Base-by-base conservation (phyloP, 1,140 invertebrate genomes). In the Holcopasites calliopsidis region DNA sequence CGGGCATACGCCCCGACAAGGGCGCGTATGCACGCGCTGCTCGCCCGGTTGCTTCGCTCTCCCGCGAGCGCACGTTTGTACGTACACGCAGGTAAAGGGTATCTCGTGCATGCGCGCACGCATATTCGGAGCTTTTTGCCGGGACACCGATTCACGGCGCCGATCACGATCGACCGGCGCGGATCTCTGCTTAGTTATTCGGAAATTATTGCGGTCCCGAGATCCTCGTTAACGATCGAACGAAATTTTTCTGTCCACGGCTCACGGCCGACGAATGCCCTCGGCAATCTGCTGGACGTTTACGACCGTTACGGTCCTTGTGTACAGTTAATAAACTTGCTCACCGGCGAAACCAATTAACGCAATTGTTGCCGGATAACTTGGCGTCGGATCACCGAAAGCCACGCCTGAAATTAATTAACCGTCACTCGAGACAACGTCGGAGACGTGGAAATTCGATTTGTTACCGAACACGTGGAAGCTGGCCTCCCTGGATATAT, bases 1-100 rank as follows among this genome's bases (percentile, higher is more conserved):
- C 81, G 54, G 49, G 69, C 77, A 77, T 84, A 84, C 81, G 71
- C 76, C 74, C 58, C 77, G 71, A 80, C 70, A 84, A 81, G 52
- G 49, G 77, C 77, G 61, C 72, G 70, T 82, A 81, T 69, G 75
- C 69, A 83, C 77, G 55, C 61, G 52, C 60, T 23, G n/a, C 21
- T 8, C 26, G 28, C 35, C 21, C 23, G 28, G 35, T 21, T 33
- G n/a, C n/a, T n/a, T n/a, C n/a, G n/a, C n/a, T n/a, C 21, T 31
- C 16, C 23, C 57, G 47, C 62, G 47, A 35, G 21, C 40, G 10
- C 8, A 18, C 28, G 28, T 10, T 26, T 13, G 76, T 44, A 68
- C 61, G 40, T 58, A 33, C 50, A 62, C 40, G 58, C 61, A 72
- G 65, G 33, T 60, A 40, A 31, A 68, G 61, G 54, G 42, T 44